Base-by-base conservation (phyloP, 2,888 invertebrate genomes). In the Tetragonisca angustula region DNA sequence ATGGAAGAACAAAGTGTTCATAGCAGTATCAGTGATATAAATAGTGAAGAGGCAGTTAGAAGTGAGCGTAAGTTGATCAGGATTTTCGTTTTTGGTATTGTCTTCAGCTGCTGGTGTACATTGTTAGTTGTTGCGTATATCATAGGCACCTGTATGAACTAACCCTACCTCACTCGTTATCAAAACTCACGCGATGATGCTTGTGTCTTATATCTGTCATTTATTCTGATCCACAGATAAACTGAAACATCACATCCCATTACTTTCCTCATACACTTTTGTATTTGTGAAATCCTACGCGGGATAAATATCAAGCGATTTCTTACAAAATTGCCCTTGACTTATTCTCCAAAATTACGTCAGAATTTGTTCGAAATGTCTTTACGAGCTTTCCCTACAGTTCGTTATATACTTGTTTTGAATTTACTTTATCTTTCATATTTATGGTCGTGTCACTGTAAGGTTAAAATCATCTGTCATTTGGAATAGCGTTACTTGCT, bases 11-110 rank as follows among this genome's bases (percentile, higher is more conserved):
- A 91, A 91, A 94, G 93, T 91, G 93, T 93, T 91, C 93, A 94
- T 90, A 93, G 94, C 91, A 94, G 94, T 92, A 94, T 93, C 92
- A 94, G 94, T 91, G 94, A 94, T 94, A 94, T 94, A 94, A 94
- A 94, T 94, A 94, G 94, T 93, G 94, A 94, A 91, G 94, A 94
- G 90, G 90, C 92, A 87, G 90, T 91, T 84, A 94, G 90, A 91
- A 92, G 85, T 87, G 94, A 94, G 85, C 89, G 94, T 93, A 92
- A 94, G 94, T 93, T 84, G 74, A 80, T 56, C 59, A 68, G 65
- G 50, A 54, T 84, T 76, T 69, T 86, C 70, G 83, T 81, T 76
- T 84, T 72, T 84, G 69, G 77, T 65, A 61, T 79, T 54, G 13
- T 49, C 21, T 13, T 43, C 36, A 43, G 24, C 64, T 17, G n/a